These are phyloP conservation scores for Semnopithecus entellus DNA, from an alignment of 2,113 vertebrate genomes.

Conservation along the genomic window DNA sequence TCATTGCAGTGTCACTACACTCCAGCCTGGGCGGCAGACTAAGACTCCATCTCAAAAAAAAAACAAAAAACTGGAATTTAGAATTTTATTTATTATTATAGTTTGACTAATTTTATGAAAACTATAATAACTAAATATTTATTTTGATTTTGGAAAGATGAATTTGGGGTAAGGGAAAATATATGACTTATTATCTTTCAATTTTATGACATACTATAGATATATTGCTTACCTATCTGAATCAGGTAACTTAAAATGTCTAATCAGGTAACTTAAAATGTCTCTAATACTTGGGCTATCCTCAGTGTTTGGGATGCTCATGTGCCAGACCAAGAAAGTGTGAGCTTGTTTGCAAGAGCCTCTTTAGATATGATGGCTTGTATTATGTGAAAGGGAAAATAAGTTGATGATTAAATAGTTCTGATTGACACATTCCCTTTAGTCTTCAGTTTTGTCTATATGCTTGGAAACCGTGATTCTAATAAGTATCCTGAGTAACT, in stretches of 20 bases:
- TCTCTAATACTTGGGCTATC: background rate
- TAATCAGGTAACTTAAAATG: background rate
- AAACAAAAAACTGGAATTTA: conserved; percentile 21
- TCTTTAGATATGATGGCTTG: background rate
- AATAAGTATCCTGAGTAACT: background rate
- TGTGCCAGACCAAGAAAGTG: background rate
- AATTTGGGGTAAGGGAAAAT: conserved; percentile 44
- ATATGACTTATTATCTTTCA: background rate
- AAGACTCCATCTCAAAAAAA: no score
- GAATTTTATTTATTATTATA: conserved; percentile 6
- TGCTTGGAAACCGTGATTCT: background rate
- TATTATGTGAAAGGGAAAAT: background rate
- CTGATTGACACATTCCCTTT: background rate
- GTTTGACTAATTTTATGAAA: conserved; percentile 61
- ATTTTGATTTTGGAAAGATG: conserved; percentile 53
- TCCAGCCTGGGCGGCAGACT: no score
- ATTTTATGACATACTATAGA: background rate
- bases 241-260: conserved; percentile 16
- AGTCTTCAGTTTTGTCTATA: conserved; percentile 14
- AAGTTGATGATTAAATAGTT: background rate
- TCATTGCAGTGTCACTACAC: no score
- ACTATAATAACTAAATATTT: background rate
- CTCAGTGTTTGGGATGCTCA: background rate
- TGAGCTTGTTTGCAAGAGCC: background rate
- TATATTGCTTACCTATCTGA: background rate